Percentiles rank a stretch among this genome's conserved stretches.
Conservation (phyloP, 2,888 invertebrate species). For the Globia sparganii region DNA sequence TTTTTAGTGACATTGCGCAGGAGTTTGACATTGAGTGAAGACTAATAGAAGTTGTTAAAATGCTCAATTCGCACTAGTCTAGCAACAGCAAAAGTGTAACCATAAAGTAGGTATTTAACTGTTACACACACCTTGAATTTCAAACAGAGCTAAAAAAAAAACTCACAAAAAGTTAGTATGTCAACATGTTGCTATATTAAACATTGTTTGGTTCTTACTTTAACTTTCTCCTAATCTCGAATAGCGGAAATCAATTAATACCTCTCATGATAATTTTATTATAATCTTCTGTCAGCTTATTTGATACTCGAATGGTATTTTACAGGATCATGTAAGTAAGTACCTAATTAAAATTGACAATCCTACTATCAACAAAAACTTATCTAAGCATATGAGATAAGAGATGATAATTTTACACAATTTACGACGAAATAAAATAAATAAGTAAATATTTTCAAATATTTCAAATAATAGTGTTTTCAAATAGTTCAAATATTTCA, state of each 20-base stretch:
- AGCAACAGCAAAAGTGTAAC: neutral
- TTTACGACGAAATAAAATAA: conserved; percentile 6
- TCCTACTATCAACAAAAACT: conserved; percentile 9
- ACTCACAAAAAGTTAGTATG: conserved; percentile 12
- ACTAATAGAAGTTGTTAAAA: neutral
- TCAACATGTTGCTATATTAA: neutral
- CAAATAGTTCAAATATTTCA: conserved; percentile 19
- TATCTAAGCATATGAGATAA: conserved; percentile 11
- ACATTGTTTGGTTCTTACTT: neutral
- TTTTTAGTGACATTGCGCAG: conserved; percentile 22
- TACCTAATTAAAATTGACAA: conserved; percentile 15
- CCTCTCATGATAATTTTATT: neutral
- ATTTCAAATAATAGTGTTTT: too few relatives aligned
- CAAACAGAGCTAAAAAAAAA: conserved; percentile 1
- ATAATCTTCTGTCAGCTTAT: conserved; percentile 5
- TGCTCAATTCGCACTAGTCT: neutral
- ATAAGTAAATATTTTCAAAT: conserved; percentile 2
- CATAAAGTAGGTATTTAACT: neutral
- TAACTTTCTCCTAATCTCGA: conserved; percentile 19
- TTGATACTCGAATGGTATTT: conserved; percentile 6
- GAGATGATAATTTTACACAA: conserved; percentile 12
- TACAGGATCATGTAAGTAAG: neutral
- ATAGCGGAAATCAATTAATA: neutral
- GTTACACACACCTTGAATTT: neutral
- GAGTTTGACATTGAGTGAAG: conserved; percentile 21